Evolutionary conservation across 1,140 invertebrate genomes (phyloP).

Genomic region (Bombus terrestris): DNA sequence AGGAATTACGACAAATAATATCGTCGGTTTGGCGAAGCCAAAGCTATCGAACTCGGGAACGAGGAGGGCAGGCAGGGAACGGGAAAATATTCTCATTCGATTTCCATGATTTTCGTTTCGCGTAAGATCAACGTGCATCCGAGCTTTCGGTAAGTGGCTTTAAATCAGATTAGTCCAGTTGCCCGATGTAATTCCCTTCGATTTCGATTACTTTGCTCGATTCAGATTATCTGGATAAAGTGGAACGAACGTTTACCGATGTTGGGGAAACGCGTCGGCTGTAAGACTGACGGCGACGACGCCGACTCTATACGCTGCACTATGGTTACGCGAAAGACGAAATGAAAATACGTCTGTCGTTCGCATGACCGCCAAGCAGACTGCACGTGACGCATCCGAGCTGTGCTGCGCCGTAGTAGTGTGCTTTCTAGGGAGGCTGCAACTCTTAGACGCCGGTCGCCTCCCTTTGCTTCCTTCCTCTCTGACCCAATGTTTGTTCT

Average conservation of each 20-base stretch:
- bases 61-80: neutral
- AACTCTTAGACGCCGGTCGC: neutral
- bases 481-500: too few species aligned
- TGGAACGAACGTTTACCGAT: slow-evolving; percentile 3
- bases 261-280: too few species aligned
- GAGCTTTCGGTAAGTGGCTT: slow-evolving; percentile 8
- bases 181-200: slow-evolving; percentile 36
- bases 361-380: neutral
- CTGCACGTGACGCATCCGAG: slow-evolving; percentile 5
- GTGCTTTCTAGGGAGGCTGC: neutral
- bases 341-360: slow-evolving; percentile 14
- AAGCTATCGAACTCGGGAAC: neutral
- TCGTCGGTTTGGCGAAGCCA: neutral
- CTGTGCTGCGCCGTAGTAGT: neutral
- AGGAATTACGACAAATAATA: too few species aligned
- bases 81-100: neutral
- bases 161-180: slow-evolving; percentile 34
- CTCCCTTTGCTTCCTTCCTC: neutral
- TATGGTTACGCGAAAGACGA: neutral
- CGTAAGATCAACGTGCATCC: slow-evolving; percentile 18
- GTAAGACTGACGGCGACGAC: neutral
- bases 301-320: too few species aligned
- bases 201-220: slow-evolving; percentile 24
- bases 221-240: slow-evolving; percentile 48
- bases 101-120: slow-evolving; percentile 9